These are phyloP conservation scores for Gymnogyps californianus DNA, from an alignment of 2,113 vertebrate species.

Conservation along the genomic window DNA sequence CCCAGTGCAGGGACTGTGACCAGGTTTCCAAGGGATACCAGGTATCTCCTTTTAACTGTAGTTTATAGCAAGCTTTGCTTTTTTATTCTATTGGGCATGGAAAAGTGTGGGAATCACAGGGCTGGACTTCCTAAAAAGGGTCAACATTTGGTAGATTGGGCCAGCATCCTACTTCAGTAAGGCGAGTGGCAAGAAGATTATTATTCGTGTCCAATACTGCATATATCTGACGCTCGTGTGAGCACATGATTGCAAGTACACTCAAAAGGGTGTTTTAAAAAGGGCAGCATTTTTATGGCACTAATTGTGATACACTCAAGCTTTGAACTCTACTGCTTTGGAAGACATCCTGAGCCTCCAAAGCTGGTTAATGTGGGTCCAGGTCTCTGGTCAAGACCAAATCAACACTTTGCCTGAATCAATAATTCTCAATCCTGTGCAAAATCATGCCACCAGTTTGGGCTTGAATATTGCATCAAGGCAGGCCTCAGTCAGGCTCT, in stretches of 20 bases:
- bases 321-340: background rate
- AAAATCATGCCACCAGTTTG: background rate
- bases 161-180: background rate
- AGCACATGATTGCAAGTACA: background rate
- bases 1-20: background rate
- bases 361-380: background rate
- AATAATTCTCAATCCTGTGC: background rate
- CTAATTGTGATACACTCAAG: background rate
- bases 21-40: background rate
- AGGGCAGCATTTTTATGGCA: background rate
- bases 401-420: background rate
- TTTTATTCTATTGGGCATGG: background rate
- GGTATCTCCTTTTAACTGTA: background rate
- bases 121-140: background rate
- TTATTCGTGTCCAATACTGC: background rate
- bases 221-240: fast-evolving
- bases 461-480: background rate
- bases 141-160: background rate
- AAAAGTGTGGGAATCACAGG: background rate
- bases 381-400: background rate
- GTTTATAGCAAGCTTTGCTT: background rate
- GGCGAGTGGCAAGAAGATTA: background rate
- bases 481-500: background rate
- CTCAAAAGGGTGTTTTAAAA: background rate
- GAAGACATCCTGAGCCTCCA: background rate